phyloP scores from a whole-genome alignment of 2,797 vertebrate species.

The Eulemur albifrons region DNA sequence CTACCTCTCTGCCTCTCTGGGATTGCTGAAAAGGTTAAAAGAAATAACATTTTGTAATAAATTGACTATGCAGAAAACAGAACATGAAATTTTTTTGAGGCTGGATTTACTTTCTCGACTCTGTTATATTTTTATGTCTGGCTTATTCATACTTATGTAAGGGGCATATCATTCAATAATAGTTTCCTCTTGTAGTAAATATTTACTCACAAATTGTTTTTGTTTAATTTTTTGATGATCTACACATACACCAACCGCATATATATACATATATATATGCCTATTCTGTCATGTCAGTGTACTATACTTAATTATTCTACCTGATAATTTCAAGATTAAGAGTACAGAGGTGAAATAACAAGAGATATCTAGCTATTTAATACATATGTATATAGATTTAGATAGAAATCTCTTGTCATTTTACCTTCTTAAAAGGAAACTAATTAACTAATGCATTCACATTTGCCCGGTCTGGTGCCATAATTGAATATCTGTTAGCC shows the following conservation, averaged over 20 bases:
- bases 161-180: neutral
- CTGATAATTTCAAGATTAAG: conserved; percentile 2
- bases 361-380: neutral
- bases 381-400: neutral
- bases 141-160: neutral
- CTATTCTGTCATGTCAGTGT: neutral
- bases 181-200: neutral
- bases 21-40: neutral
- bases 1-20: neutral
- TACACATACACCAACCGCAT: neutral
- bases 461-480: neutral
- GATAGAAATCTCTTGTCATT: neutral
- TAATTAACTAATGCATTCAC: neutral
- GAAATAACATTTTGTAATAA: neutral
- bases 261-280: neutral
- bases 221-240: neutral
- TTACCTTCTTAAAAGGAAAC: neutral
- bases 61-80: neutral
- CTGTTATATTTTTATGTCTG: neutral
- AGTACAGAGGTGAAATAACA: neutral
- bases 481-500: neutral
- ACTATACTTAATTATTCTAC: neutral
- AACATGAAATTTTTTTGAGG: neutral
- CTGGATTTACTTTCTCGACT: conserved; percentile 7
- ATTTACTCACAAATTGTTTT: neutral